Base-by-base conservation (phyloP, 1,140 invertebrate genomes). In the Elymnias hypermnestra region DNA sequence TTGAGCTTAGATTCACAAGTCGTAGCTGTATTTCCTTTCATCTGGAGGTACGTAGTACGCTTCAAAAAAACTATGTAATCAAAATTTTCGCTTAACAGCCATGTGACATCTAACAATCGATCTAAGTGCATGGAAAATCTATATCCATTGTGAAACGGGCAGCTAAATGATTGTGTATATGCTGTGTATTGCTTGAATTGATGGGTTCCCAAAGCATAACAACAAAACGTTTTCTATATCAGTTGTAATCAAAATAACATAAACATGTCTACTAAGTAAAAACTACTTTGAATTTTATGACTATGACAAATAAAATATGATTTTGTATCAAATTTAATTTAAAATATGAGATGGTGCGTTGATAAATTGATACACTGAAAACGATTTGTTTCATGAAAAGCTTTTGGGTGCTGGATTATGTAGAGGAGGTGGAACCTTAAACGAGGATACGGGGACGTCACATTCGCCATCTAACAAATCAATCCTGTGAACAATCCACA, bases 401-500 rank as follows among this genome's bases (percentile, higher is more conserved):
- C 72, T 48, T 59, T 74, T 56, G 46, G 44, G 74, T 76, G 73
- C 64, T 41, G 45, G 63, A 61, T 54, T 55, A 65, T 52, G 57
- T 62, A 56, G 65, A 62, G 59, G 47, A 60, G 57, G 69, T 77
- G 72, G 63, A 15, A 33, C 29, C 29, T 66, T 62, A 62, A 65
- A 68, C 63, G 71, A 77, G 69, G 69, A 76, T 81, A 73, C 56
- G 58, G 67, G 72, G 70, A 82, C 76, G 66, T 64, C 71, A 82
- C 75, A 81, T 81, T 84, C 70, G 81, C 77, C 72, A 78, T 63
- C 76, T 82, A 84, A 78, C 63, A 77, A 70, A 73, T 81, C 61
- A 65, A 65, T 67, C 59, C 70, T 44, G 72, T 73, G 72, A 77
- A 66, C 62, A 68, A 54, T 68, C 50, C 62, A 63, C 55, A 62